phyloP scores from a whole-genome alignment of 2,797 vertebrate genomes.

The Lagodon rhomboides region DNA sequence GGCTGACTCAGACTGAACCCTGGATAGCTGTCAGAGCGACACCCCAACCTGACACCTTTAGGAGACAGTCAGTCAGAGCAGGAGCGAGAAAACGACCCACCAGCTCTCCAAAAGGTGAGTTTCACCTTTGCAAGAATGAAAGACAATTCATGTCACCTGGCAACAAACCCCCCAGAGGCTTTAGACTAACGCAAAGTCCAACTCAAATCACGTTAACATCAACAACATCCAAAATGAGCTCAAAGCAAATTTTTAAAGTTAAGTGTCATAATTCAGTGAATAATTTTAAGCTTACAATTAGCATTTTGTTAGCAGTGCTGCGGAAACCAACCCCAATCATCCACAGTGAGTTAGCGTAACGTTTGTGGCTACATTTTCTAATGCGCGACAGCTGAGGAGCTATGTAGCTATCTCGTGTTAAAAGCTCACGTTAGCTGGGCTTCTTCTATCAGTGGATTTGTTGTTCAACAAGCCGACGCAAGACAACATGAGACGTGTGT shows the following conservation, averaged over 20 bases:
- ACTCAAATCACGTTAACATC: background rate
- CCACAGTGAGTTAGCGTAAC: too few species aligned
- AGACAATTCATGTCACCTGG: conserved; percentile 1
- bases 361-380: too few species aligned
- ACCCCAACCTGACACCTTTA: conserved; percentile 1
- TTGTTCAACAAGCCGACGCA: too few species aligned
- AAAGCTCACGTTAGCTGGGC: background rate
- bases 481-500: too few species aligned
- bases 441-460: background rate
- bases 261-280: background rate
- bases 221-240: background rate
- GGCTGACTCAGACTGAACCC: background rate
- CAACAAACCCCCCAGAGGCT: conserved; percentile 1
- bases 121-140: background rate
- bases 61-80: too few species aligned
- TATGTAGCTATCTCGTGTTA: background rate
- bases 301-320: background rate
- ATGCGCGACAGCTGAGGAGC: too few species aligned
- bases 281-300: background rate
- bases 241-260: background rate
- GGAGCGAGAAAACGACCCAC: background rate
- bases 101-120: background rate
- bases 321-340: too few species aligned
- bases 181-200: background rate
- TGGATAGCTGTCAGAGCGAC: background rate